Evolutionary conservation across 2,797 vertebrate species (phyloP).

Genomic region (Pogoniulus pusillus): DNA sequence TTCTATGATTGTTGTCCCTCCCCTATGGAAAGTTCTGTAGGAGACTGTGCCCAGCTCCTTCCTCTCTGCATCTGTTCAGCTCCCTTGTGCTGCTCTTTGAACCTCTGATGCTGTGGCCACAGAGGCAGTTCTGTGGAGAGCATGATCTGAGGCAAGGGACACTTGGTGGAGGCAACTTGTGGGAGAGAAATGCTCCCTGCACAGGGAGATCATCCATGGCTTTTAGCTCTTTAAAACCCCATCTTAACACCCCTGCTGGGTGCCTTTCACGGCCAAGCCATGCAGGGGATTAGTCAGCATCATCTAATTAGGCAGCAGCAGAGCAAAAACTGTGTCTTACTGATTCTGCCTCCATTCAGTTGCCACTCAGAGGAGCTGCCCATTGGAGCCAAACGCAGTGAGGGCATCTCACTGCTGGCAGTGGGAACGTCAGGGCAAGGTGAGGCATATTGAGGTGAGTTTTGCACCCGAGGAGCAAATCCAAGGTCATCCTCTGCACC

Average conservation of each 20-base stretch:
- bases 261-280: slow-evolving; percentile 19
- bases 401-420: not conserved
- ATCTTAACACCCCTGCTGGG: slow-evolving; percentile 28
- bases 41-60: not conserved
- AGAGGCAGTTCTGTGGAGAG: not conserved
- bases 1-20: not conserved
- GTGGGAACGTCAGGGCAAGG: not conserved
- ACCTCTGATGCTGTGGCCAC: not conserved
- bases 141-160: not conserved
- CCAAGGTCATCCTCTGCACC: not conserved
- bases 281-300: slow-evolving; percentile 54
- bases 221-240: slow-evolving; percentile 44
- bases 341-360: not conserved
- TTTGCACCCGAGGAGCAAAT: not conserved
- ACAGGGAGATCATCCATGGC: slow-evolving; percentile 30
- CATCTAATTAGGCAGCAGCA: slow-evolving; percentile 57
- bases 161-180: not conserved
- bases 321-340: not conserved
- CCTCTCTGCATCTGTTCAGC: not conserved
- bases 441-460: not conserved
- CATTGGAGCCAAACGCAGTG: not conserved
- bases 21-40: not conserved
- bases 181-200: not conserved
- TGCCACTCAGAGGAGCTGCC: slow-evolving; percentile 21
- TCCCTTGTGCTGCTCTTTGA: not conserved